phyloP scores from a whole-genome alignment of 2,888 invertebrate genomes.

The Desoria tigrina region DNA sequence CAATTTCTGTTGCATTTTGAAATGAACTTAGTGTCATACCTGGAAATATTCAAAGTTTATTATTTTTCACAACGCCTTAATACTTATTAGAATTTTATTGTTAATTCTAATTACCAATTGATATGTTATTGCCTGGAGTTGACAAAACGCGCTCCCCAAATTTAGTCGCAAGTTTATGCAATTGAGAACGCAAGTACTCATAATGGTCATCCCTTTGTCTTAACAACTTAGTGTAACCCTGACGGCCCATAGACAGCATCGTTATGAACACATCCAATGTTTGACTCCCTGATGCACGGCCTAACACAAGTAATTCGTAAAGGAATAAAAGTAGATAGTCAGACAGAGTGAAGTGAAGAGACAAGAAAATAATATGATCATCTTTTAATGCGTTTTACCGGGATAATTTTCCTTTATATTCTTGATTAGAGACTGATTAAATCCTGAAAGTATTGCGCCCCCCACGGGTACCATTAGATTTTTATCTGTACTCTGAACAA shows the following conservation, averaged over 20 bases:
- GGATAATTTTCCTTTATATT: constrained; percentile 72
- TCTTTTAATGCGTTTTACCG: constrained; percentile 57
- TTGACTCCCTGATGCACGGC: constrained; percentile 72
- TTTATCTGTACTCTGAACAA: constrained; percentile 82
- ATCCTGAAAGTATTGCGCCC: constrained; percentile 74
- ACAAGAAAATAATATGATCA: background rate
- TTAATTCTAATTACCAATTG: constrained; percentile 61
- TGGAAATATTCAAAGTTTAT: background rate
- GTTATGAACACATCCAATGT: constrained; percentile 76
- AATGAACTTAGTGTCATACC: background rate
- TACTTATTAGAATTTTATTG: background rate
- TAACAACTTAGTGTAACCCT: constrained; percentile 66
- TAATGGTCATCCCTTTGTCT: constrained; percentile 65
- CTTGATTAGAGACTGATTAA: constrained; percentile 65
- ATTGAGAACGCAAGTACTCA: constrained; percentile 63
- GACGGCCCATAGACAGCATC: constrained; percentile 68
- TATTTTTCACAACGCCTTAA: background rate
- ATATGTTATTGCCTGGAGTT: constrained; percentile 70
- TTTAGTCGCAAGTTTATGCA: constrained; percentile 62
- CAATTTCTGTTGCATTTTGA: constrained; percentile 60
- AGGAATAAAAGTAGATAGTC: too few species aligned
- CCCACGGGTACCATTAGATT: constrained; percentile 83
- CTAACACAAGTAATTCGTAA: constrained; percentile 56
- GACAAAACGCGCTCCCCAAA: constrained; percentile 65
- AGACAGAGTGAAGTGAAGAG: background rate